These are phyloP conservation scores for Xenopus laevis DNA, from an alignment of 2,113 vertebrate genomes.

Conservation along the genomic window DNA sequence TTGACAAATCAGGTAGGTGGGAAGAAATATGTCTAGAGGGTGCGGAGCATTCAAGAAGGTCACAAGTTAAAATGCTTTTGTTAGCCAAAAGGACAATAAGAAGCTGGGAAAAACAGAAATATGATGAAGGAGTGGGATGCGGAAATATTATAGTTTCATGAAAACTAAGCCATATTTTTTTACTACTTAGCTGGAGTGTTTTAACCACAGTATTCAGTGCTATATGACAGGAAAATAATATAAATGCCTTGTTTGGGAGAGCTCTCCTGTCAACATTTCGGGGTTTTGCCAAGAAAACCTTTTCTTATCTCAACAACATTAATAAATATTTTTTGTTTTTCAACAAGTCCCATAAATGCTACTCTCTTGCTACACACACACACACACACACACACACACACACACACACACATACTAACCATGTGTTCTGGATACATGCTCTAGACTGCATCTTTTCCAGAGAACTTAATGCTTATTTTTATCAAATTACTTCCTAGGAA, in stretches of 20 bases:
- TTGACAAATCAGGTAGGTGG: slow-evolving; percentile 35
- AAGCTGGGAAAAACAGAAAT: slow-evolving; percentile 13
- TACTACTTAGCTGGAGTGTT: slow-evolving; percentile 6
- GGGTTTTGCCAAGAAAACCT: no score
- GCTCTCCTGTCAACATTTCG: neutral
- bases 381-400: no score
- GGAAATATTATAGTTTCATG: slow-evolving; percentile 8
- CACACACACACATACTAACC: no score
- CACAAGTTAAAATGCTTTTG: slow-evolving; percentile 38
- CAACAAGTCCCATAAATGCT: no score
- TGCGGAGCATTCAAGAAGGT: slow-evolving; percentile 24
- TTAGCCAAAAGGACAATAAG: slow-evolving; percentile 26
- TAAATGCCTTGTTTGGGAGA: neutral
- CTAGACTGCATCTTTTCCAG: no score
- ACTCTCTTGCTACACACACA: fast-evolving
- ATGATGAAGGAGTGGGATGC: slow-evolving; percentile 18
- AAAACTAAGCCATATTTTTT: neutral
- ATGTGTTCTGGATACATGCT: no score
- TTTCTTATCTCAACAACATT: no score
- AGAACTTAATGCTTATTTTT: no score
- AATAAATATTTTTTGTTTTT: no score
- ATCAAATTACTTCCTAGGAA: no score
- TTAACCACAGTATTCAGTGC: neutral
- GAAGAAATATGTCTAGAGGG: slow-evolving; percentile 28
- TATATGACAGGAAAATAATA: neutral